Percentiles rank a stretch among this genome's conserved stretches.
Conservation (phyloP, 2,113 vertebrate genomes). For the Bos javanicus region DNA sequence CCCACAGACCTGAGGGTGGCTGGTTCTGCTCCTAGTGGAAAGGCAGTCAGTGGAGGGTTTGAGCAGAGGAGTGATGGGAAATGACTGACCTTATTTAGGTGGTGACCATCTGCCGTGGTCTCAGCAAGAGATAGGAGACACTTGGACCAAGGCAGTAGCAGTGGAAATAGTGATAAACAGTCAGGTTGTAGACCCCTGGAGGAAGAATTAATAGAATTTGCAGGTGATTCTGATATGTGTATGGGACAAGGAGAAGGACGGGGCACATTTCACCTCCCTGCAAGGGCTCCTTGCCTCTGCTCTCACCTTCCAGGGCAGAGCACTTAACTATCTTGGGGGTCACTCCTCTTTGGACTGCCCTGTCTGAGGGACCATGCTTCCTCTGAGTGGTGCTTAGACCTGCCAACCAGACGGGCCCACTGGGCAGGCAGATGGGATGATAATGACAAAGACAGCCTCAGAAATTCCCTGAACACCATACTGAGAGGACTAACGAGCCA, state of each 20-base stretch:
- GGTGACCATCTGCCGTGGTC: background rate
- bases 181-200: background rate
- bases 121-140: background rate
- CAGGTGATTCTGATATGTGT: background rate
- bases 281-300: background rate
- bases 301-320: background rate
- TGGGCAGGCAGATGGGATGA: fast-evolving
- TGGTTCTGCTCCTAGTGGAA: background rate
- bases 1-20: background rate
- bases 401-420: no score
- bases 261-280: background rate
- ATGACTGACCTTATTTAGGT: no score
- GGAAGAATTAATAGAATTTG: background rate
- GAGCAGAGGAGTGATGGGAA: background rate
- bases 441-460: background rate
- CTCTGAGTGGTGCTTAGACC: background rate
- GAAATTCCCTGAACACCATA: background rate
- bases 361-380: background rate
- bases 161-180: background rate
- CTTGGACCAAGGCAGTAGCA: background rate
- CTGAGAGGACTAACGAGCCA: background rate
- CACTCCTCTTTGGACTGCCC: background rate
- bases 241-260: background rate
- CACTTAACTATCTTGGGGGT: background rate
- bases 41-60: background rate